A percentile compares a stretch with the other conserved stretches of the same genome.
Conservation (phyloP, 1,140 invertebrate species). For the Pentalonia nigronervosa region DNA sequence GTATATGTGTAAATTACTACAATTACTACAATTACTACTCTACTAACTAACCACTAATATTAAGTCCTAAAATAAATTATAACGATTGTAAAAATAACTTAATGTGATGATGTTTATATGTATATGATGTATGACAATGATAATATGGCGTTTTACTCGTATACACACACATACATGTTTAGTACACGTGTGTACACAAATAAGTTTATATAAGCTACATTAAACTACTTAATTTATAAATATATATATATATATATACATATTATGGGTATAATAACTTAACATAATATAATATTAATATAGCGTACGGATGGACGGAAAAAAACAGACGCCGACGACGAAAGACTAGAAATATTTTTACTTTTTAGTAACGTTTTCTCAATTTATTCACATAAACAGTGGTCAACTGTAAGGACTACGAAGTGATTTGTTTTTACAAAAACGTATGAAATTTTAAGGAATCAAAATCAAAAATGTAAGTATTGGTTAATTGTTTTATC, state of each 20-base stretch:
- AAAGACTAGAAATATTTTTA: not conserved
- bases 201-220: not conserved
- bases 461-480: not conserved
- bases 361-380: not conserved
- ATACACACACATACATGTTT: not conserved
- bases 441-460: too few species aligned
- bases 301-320: not conserved
- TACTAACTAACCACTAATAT: not conserved
- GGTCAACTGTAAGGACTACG: not conserved
- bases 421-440: too few species aligned
- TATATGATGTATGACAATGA: not conserved
- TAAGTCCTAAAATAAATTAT: not conserved
- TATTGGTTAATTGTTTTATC: not conserved
- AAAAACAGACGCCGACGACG: not conserved
- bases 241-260: not conserved
- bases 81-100: not conserved
- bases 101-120: not conserved
- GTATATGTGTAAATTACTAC: not conserved
- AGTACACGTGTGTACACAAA: not conserved
- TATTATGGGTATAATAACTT: not conserved
- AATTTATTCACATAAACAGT: not conserved
- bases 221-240: not conserved
- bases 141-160: slow-evolving; percentile 7
- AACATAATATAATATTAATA: not conserved
- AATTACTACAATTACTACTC: not conserved